These are phyloP conservation scores for Eristalis pertinax DNA, from an alignment of 2,888 invertebrate genomes.

Conservation along the genomic window DNA sequence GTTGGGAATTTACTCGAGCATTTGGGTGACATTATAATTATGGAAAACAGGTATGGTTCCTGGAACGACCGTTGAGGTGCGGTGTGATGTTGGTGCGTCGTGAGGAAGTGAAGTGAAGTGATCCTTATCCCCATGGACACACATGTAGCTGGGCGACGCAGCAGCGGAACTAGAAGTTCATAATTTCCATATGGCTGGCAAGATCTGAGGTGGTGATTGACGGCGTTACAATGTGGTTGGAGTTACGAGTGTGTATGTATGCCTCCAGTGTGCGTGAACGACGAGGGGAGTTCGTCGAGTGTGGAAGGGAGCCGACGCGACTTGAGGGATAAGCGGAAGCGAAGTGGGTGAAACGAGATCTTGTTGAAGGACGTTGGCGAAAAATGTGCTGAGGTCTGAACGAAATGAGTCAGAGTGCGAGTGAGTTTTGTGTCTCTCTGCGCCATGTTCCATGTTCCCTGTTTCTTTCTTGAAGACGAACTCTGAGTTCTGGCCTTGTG, in stretches of 20 bases:
- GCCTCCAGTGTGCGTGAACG: background rate
- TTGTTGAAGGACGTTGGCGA: background rate
- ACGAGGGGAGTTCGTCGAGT: background rate
- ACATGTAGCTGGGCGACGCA: no score
- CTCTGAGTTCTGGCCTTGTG: background rate
- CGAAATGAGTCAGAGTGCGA: background rate
- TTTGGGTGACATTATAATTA: conserved; percentile 69
- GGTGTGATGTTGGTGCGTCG: no score
- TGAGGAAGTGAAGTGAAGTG: conserved; percentile 31
- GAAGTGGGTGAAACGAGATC: background rate
- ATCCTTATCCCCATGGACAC: conserved; percentile 30
- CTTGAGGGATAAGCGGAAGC: background rate
- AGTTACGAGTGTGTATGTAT: background rate
- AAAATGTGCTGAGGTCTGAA: background rate
- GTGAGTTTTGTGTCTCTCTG: no score
- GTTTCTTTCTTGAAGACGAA: background rate
- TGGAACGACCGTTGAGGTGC: background rate
- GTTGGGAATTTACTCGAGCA: conserved; percentile 65
- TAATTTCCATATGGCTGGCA: conserved; percentile 12
- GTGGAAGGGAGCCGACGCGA: background rate
- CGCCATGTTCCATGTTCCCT: background rate
- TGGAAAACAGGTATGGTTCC: conserved; percentile 58
- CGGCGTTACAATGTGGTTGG: conserved; percentile 13
- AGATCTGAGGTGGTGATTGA: conserved; percentile 7
- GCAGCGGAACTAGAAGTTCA: conserved; percentile 17